phyloP scores from a whole-genome alignment of 2,797 vertebrate species.

The Cossypha heuglini region DNA sequence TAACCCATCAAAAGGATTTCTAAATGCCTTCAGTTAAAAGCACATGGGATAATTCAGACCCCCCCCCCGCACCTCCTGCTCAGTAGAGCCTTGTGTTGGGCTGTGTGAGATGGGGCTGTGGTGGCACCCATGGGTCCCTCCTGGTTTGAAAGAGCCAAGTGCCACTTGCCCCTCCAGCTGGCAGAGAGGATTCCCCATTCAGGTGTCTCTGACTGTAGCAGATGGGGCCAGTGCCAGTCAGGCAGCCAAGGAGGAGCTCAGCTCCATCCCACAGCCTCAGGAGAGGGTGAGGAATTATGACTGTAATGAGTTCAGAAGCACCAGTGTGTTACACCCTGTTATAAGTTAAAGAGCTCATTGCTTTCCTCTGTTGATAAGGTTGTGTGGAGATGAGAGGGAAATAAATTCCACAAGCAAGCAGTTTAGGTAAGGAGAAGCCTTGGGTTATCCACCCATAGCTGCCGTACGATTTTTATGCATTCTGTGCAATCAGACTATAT shows the following conservation, averaged over 20 bases:
- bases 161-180: neutral
- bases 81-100: accelerated
- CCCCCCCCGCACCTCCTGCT: neutral
- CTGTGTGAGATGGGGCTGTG: neutral
- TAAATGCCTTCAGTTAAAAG: neutral
- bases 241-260: neutral
- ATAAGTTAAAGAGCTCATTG: neutral
- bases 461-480: neutral
- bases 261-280: neutral
- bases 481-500: slow-evolving; percentile 3
- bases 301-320: accelerated
- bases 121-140: neutral
- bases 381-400: neutral
- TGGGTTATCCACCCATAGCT: neutral
- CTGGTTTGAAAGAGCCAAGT: accelerated
- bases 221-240: accelerated
- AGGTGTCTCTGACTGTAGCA: neutral
- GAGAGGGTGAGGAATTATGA: neutral
- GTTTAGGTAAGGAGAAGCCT: neutral
- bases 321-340: neutral
- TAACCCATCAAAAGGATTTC: neutral
- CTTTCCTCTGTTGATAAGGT: neutral
- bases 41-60: neutral
- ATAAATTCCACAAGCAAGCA: neutral
- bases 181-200: neutral